Conservation (phyloP, 2,888 invertebrate species). For the Parascotia fuliginaria region DNA sequence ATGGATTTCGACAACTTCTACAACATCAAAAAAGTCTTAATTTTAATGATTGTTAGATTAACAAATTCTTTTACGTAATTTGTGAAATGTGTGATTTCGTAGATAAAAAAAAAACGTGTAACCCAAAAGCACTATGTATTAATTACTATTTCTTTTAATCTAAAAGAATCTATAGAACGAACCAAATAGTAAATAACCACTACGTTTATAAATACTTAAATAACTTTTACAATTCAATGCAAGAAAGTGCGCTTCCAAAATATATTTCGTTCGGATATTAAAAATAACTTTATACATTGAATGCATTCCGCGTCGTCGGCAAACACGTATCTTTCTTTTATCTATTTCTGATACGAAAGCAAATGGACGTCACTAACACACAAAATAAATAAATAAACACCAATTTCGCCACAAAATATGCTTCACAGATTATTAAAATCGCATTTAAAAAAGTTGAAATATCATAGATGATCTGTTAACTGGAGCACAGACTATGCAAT, state of each 20-base stretch:
- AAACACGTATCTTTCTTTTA: neutral
- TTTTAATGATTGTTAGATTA: too few species aligned
- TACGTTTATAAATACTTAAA: too few species aligned
- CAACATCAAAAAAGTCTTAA: too few species aligned
- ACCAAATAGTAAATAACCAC: too few species aligned
- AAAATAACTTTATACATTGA: neutral
- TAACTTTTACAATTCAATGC: neutral
- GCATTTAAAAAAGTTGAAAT: conserved; percentile 18
- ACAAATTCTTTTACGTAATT: too few species aligned
- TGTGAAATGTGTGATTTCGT: too few species aligned
- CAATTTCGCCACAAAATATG: conserved; percentile 27
- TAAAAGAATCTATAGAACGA: too few species aligned
- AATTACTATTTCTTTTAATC: too few species aligned
- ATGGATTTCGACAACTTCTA: too few species aligned
- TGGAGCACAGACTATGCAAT: conserved; percentile 3
- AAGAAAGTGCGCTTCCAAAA: conserved; percentile 32
- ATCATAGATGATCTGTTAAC: neutral
- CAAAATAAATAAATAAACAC: conserved; percentile 21
- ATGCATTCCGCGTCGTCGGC: neutral
- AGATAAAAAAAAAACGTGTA: too few species aligned
- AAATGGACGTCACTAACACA: conserved; percentile 13
- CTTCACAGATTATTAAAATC: conserved; percentile 20
- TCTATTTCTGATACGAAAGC: conserved; percentile 2
- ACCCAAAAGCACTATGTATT: too few species aligned
- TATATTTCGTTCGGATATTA: neutral